Percentiles rank a stretch among this genome's conserved stretches.
Evolutionary conservation across 2,888 invertebrate species (phyloP).

Genomic region (Tyria jacobaeae): DNA sequence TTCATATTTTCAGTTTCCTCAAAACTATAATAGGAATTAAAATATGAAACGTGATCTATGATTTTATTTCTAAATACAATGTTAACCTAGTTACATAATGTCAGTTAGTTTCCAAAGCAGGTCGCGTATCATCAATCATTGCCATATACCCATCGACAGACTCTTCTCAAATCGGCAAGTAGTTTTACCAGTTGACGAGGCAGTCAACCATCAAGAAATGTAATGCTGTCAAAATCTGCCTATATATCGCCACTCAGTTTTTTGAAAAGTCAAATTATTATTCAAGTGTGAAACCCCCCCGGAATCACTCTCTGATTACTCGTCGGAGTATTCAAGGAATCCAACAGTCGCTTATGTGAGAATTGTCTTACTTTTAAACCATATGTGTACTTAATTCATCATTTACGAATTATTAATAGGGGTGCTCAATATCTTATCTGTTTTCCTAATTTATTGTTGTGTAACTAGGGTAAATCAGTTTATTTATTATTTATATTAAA

Average conservation of each 20-base stretch:
- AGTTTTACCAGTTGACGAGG: neutral
- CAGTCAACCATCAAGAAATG: no score
- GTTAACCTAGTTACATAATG: slow-evolving; percentile 3
- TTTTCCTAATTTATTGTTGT: neutral
- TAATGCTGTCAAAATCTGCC: neutral
- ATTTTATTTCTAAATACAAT: slow-evolving; percentile 1
- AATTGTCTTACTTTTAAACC: neutral
- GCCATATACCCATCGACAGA: neutral
- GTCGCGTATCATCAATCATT: neutral
- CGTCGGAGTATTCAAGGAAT: neutral
- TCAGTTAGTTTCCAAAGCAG: neutral
- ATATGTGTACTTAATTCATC: slow-evolving; percentile 7
- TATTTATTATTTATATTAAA: neutral
- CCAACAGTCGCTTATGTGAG: neutral
- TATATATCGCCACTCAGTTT: neutral
- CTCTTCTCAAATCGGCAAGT: neutral
- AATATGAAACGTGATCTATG: slow-evolving; percentile 1
- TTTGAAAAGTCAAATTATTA: neutral
- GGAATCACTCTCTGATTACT: no score
- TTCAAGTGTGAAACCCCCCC: no score
- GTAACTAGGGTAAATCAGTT: neutral
- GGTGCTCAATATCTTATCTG: slow-evolving; percentile 1
- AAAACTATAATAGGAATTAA: neutral
- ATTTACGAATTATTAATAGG: neutral
- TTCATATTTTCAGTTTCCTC: neutral